Evolutionary conservation across 2,797 vertebrate species (phyloP), one percentile per base, ranked within the genome.

Genomic region (Merluccius polli): DNA sequence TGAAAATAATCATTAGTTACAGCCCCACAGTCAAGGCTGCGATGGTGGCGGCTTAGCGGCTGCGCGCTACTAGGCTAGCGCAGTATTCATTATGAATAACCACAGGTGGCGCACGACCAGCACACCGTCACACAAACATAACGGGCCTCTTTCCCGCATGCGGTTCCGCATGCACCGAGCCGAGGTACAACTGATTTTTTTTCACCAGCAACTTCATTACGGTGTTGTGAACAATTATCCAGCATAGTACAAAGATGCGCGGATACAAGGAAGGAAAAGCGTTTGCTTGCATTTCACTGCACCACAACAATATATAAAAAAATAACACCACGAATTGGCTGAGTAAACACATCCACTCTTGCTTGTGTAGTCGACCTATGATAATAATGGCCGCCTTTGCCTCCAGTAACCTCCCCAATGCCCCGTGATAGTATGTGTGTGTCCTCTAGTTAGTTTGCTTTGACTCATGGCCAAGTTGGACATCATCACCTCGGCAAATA

Each of bases 401-500:
- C 89, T 82, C 65, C 76, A 44, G 74, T 90, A 90, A 89, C 90
- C 89, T 71, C 77, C 35, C 77, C 31, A 31, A 59, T 70, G 38
- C 27, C 79, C 44, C 4, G 85, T 85, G 87, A 83, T 80, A 41
- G 78, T 65, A 79, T 70, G 80, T 81, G 87, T 88, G 86, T 88
- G 87, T 86, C 85, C 86, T 89, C 82, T 81, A 79, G 84, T 85
- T 86, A 59, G 92, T 94, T 93, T 93, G 92, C 91, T 93, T 93
- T 94, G 94, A 93, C 93, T 92, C 88, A 84, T 79, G 89, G 91
- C 92, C 91, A 93, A 92, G 92, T 93, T 87, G 75, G 85, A 92
- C 92, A 94, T 94, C 92, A 94, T 94, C 93, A 94, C 93, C 93
- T 93, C 92, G 90, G 90, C 92, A 94, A 94, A 94, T 91, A 94